A percentile compares a stretch with the other conserved stretches of the same genome.
phyloP scores from a whole-genome alignment of 2,797 vertebrate species.

The Etheostoma perlongum region DNA sequence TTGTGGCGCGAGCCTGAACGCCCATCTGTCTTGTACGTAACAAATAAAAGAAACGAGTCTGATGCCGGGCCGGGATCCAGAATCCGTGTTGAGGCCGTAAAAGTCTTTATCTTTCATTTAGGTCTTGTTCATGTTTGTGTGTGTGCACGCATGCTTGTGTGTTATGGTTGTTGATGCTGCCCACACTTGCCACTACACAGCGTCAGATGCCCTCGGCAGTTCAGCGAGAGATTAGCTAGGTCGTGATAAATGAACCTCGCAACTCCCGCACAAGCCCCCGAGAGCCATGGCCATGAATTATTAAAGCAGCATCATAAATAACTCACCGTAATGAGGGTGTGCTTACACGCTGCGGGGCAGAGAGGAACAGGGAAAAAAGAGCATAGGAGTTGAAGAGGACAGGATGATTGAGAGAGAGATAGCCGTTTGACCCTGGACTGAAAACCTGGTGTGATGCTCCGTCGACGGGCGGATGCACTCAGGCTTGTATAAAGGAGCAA shows the following conservation, averaged over 20 bases:
- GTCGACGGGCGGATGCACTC: background rate
- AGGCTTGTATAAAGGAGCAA: conserved; percentile 18
- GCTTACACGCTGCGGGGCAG: conserved; percentile 45
- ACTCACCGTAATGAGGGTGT: conserved; percentile 70
- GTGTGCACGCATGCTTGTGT: background rate
- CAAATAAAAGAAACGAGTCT: conserved; percentile 27
- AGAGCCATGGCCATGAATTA: conserved; percentile 71
- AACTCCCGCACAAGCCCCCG: conserved; percentile 55
- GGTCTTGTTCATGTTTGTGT: conserved; percentile 55
- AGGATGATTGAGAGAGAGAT: conserved; percentile 46
- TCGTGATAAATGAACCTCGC: conserved; percentile 71
- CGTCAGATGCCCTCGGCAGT: conserved; percentile 41
- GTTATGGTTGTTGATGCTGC: conserved; percentile 42
- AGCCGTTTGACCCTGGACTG: conserved; percentile 66
- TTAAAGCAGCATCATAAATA: conserved; percentile 76
- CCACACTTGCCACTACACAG: conserved; percentile 36
- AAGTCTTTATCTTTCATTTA: conserved; percentile 58
- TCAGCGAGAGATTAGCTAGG: conserved; percentile 65
- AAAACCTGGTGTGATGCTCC: conserved; percentile 25
- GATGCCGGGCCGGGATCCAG: conserved; percentile 10
- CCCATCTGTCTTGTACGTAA: conserved; percentile 23
- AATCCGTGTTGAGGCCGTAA: background rate
- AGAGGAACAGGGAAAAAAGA: background rate
- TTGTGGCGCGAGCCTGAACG: background rate
- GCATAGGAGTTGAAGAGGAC: conserved; percentile 26